Evolutionary conservation across 2,888 invertebrate genomes (phyloP).

Genomic region (Ormyrus rosae): DNA sequence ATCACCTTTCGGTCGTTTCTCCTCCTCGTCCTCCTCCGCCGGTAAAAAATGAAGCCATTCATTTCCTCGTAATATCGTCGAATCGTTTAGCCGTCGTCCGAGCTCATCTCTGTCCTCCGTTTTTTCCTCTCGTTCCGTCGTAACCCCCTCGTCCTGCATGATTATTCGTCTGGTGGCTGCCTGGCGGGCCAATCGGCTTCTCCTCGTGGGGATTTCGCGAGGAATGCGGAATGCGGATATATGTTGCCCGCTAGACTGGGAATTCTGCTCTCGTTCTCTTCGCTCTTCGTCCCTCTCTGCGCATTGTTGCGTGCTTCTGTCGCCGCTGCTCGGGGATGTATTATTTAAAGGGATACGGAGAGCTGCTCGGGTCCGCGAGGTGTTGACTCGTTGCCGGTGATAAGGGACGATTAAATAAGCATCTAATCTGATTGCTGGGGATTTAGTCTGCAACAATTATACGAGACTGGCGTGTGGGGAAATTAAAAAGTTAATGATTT

Average conservation of each 20-base stretch:
- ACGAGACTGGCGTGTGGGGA: too few species aligned
- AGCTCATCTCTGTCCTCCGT: not conserved
- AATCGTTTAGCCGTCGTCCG: too few species aligned
- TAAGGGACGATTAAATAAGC: too few species aligned
- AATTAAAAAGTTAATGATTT: too few species aligned
- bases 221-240: constrained; percentile 52
- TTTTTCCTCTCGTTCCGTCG: not conserved
- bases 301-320: not conserved
- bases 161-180: constrained; percentile 17
- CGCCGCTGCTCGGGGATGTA: not conserved
- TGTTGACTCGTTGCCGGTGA: too few species aligned
- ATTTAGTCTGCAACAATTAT: too few species aligned
- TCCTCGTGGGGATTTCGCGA: constrained; percentile 23
- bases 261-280: constrained; percentile 34
- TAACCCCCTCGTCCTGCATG: constrained; percentile 2
- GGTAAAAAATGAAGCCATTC: too few species aligned
- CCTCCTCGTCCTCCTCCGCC: too few species aligned
- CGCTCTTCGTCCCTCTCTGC: not conserved
- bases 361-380: too few species aligned
- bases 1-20: too few species aligned
- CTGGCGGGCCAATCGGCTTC: constrained; percentile 23
- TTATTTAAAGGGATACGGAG: constrained; percentile 2
- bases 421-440: too few species aligned
- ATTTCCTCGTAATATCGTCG: too few species aligned
- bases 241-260: constrained; percentile 25